Base-by-base conservation (phyloP, 2,113 vertebrate genomes). In the Dascyllus trimaculatus region DNA sequence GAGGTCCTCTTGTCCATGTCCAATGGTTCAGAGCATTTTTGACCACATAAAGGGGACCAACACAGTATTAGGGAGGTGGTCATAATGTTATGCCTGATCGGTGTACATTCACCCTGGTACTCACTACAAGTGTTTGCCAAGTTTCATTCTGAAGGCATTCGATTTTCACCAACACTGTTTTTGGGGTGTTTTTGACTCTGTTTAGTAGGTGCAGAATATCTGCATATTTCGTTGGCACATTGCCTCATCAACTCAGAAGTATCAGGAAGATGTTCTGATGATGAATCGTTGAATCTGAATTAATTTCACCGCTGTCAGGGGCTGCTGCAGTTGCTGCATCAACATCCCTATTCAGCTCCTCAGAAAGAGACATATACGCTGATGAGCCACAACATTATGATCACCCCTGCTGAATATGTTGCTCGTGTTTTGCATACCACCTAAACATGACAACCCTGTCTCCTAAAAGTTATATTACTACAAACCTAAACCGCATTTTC, bases 111-210 rank as follows among this genome's bases (percentile, higher is more conserved):
- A 6, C 8, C 32, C 32, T 35, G 2, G 9, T 10, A 35, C 5
- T 35, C 32, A 35, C 32, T 35, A 35, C 32, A 35, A 51, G 48
- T 51, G 48, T 51, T 43, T 43, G 10, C 40, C 13, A 3, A 15
- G 40, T 43, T 43, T 14, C 40, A 43, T 43, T 35, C 11, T 43
- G 8, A 25, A 17, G 13, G 5, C 21, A 35, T 49, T 49, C n/a
- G 11, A 43, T 35, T 35, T 35, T 9, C 32, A 8, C 32, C 9
- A 8, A 35, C 32, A 35, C 32, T 35, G 4, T n/a, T 18, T 62
- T 25, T 63, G 61, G 48, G 51, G 57, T 76, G 43, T 52, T 54
- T 43, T 66, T 53, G n/a, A 53, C 66, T 62, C 2, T 58, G n/a
- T 43, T 43, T 35, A 6, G 32, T 7, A 35, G 32, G 32, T 24